Evolutionary conservation across 2,888 invertebrate genomes (phyloP).

Genomic region (Altica lythri): DNA sequence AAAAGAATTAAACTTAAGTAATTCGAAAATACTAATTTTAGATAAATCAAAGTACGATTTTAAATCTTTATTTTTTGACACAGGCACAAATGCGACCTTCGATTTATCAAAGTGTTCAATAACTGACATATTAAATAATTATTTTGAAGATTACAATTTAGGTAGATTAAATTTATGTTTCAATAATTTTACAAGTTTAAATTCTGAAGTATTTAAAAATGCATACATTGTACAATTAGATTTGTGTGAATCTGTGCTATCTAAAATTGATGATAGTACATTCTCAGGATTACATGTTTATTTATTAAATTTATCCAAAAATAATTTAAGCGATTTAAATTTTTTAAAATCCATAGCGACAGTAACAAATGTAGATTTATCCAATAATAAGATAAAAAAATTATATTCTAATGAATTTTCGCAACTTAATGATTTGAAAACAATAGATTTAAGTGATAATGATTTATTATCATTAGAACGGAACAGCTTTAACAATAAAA

Average conservation of each 20-base stretch:
- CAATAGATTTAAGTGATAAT: conserved; percentile 24
- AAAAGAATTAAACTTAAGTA: conserved; percentile 18
- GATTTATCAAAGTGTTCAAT: conserved; percentile 30
- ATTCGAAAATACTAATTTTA: conserved; percentile 16
- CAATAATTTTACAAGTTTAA: conserved; percentile 22
- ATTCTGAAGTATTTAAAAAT: conserved; percentile 19
- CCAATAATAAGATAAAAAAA: conserved; percentile 20
- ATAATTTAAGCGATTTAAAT: conserved; percentile 12
- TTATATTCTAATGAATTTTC: conserved; percentile 11
- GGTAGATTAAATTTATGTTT: conserved; percentile 29
- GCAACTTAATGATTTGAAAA: conserved; percentile 9
- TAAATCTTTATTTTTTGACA: conserved; percentile 18
- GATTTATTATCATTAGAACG: conserved; percentile 11
- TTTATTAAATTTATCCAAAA: conserved; percentile 25
- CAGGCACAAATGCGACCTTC: conserved; percentile 25
- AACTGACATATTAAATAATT: conserved; percentile 16
- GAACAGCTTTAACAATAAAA: conserved; percentile 16
- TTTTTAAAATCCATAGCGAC: conserved; percentile 9
- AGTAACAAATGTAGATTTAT: conserved; percentile 24
- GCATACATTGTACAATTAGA: conserved; percentile 29
- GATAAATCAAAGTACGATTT: conserved; percentile 29
- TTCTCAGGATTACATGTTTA: conserved; percentile 14
- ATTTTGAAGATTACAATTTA: conserved; percentile 30
- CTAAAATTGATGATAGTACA: conserved; percentile 15
- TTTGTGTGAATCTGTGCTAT: conserved; percentile 21